phyloP scores from a whole-genome alignment of 2,113 vertebrate genomes.

The Neolamprologus devosi region DNA sequence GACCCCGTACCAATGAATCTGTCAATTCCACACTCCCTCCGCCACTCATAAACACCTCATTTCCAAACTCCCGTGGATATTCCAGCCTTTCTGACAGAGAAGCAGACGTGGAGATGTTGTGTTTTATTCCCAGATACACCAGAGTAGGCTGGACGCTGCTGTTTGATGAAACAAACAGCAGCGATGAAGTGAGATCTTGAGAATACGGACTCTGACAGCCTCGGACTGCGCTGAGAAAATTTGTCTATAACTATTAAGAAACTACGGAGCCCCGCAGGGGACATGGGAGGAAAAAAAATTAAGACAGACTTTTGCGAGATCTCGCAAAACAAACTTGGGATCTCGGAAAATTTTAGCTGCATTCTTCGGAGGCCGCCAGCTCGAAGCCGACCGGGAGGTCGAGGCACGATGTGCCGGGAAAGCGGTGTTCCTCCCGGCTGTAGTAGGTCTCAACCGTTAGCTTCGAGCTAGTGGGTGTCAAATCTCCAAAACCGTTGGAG shows the following conservation, averaged over 20 bases:
- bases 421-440: too few relatives aligned
- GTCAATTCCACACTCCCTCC: background rate
- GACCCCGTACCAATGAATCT: rapidly evolving
- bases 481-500: too few relatives aligned
- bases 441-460: too few relatives aligned
- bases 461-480: too few relatives aligned
- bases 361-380: too few relatives aligned
- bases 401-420: too few relatives aligned
- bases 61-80: rapidly evolving
- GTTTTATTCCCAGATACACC: background rate
- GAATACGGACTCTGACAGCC: rapidly evolving
- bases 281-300: too few relatives aligned
- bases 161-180: background rate
- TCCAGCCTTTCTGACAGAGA: background rate
- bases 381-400: too few relatives aligned
- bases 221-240: rapidly evolving
- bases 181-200: background rate
- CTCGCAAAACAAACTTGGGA: too few relatives aligned
- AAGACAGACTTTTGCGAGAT: too few relatives aligned
- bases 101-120: background rate
- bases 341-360: too few relatives aligned
- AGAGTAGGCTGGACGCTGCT: background rate
- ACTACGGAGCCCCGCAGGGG: background rate
- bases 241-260: background rate
- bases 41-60: background rate